A percentile compares a stretch with the other conserved stretches of the same genome.
Evolutionary conservation across 2,797 vertebrate genomes (phyloP).

Genomic region (Esox lucius): DNA sequence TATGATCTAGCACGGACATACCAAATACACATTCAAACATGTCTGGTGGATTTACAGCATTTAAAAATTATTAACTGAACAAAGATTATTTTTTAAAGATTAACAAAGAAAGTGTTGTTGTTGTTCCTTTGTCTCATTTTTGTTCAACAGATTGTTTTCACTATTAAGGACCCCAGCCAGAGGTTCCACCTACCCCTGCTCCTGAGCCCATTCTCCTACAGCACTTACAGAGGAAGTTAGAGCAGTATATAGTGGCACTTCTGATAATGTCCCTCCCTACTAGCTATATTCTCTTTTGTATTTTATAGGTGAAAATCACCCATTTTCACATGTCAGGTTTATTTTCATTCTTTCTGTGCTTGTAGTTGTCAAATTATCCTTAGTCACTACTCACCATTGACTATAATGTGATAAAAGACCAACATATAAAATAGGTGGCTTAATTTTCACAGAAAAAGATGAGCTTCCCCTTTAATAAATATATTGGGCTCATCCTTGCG

Average conservation of each 20-base stretch:
- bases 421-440: no score
- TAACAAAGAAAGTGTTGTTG: background rate
- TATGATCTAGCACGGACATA: background rate
- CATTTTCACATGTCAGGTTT: no score
- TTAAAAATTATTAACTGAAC: background rate
- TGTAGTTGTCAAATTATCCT: no score
- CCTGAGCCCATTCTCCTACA: constrained; percentile 90
- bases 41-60: background rate
- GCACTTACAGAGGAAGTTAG: constrained; percentile 89
- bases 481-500: no score
- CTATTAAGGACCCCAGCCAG: constrained; percentile 67
- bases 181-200: constrained; percentile 89
- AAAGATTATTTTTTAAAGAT: background rate
- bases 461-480: no score
- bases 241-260: background rate
- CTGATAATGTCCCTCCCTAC: background rate
- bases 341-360: no score
- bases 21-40: background rate
- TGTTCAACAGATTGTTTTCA: constrained; percentile 84
- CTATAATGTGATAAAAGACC: no score
- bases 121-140: background rate
- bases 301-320: no score
- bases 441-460: no score
- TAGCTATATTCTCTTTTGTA: no score
- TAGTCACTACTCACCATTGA: no score